Evolutionary conservation across 2,888 invertebrate genomes (phyloP).

Genomic region (Himalopsyche tibetana): DNA sequence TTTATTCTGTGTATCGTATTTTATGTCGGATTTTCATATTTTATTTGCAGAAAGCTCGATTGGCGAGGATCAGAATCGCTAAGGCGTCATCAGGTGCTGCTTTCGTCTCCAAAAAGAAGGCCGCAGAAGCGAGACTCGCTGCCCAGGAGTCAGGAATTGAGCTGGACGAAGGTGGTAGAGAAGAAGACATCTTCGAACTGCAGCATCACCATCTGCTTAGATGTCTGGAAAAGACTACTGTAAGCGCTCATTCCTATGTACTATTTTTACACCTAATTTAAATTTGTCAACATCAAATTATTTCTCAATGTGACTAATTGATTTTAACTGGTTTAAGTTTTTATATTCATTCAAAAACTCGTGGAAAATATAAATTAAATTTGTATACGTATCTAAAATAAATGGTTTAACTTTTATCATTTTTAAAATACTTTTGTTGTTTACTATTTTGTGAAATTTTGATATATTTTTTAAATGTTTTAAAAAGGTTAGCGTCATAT

Average conservation of each 20-base stretch:
- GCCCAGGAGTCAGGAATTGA: slow-evolving; percentile 95
- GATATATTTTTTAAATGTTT: not conserved
- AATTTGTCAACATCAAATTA: not conserved
- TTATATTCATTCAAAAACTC: too few relatives aligned
- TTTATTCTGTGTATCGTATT: too few relatives aligned
- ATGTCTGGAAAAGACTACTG: slow-evolving; percentile 98
- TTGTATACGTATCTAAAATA: too few relatives aligned
- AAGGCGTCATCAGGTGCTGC: slow-evolving; percentile 99
- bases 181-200: slow-evolving; percentile 98
- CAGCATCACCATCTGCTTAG: slow-evolving; percentile 98
- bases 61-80: slow-evolving; percentile 98
- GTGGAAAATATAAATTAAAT: too few relatives aligned
- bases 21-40: slow-evolving; percentile 52
- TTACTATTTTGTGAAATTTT: not conserved
- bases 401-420: too few relatives aligned
- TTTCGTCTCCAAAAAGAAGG: slow-evolving; percentile 98
- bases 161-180: slow-evolving; percentile 90
- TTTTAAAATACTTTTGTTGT: too few relatives aligned
- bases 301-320: too few relatives aligned
- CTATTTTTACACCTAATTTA: not conserved
- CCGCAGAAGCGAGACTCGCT: slow-evolving; percentile 95
- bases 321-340: too few relatives aligned
- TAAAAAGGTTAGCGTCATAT: not conserved
- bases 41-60: slow-evolving; percentile 94
- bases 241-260: slow-evolving; percentile 70